Percentiles rank a stretch among this genome's conserved stretches.
Evolutionary conservation across 1,140 invertebrate species (phyloP).

Genomic region (Drosophila pectinifera): DNA sequence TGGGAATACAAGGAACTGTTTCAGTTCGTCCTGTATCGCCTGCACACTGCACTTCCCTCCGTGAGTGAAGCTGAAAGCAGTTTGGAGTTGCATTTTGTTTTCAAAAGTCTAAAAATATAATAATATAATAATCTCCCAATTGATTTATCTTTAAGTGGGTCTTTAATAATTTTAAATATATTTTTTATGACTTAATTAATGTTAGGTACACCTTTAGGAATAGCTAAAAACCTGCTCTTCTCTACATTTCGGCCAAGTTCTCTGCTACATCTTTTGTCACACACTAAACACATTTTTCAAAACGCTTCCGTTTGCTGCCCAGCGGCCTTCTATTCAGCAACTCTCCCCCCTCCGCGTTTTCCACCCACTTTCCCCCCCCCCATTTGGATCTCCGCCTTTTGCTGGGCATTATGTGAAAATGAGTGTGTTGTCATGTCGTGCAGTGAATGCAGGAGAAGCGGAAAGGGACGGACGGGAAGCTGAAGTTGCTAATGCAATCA

Average conservation of each 20-base stretch:
- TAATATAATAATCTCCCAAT: too few species aligned
- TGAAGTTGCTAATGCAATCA: slow-evolving; percentile 81
- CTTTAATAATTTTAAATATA: too few species aligned
- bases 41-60: slow-evolving; percentile 3
- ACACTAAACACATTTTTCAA: slow-evolving; percentile 82
- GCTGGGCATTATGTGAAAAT: slow-evolving; percentile 58
- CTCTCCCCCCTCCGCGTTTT: background rate
- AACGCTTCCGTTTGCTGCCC: slow-evolving; percentile 53
- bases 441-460: slow-evolving; percentile 7
- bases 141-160: too few species aligned
- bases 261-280: slow-evolving; percentile 56
- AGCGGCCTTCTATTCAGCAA: slow-evolving; percentile 29
- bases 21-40: background rate
- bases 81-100: background rate
- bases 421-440: slow-evolving; percentile 66
- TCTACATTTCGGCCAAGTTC: background rate
- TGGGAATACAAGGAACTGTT: background rate
- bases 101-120: too few species aligned
- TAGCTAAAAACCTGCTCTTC: background rate
- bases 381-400: background rate
- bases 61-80: background rate
- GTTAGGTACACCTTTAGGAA: background rate
- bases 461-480: slow-evolving; percentile 31
- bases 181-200: too few species aligned
- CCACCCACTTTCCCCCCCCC: background rate